phyloP scores from a whole-genome alignment of 2,113 vertebrate species.

The Lepisosteus osseus region DNA sequence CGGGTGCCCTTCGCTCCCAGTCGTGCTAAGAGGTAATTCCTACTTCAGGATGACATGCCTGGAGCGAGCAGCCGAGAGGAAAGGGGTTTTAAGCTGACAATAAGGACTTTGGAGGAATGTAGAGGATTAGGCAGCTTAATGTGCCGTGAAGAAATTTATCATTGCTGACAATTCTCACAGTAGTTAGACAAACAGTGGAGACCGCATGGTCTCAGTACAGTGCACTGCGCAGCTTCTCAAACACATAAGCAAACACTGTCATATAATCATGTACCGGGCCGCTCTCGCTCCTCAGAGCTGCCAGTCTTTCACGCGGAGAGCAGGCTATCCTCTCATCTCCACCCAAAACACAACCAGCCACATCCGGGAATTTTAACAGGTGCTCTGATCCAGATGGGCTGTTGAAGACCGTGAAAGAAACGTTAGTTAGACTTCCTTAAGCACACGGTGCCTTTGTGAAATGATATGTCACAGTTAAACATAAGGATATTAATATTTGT shows the following conservation, averaged over 20 bases:
- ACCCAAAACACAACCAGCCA: no score
- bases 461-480: not conserved
- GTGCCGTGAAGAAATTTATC: slow-evolving; percentile 64
- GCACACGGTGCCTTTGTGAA: no score
- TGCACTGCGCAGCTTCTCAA: slow-evolving; percentile 40
- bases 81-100: slow-evolving; percentile 25
- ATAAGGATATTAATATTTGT: not conserved
- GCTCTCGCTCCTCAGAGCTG: not conserved
- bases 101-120: slow-evolving; percentile 51
- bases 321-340: not conserved
- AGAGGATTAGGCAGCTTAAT: slow-evolving; percentile 63
- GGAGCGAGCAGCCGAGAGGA: slow-evolving; percentile 1
- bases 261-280: not conserved
- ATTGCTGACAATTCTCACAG: slow-evolving; percentile 68
- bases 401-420: no score
- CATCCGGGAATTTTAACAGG: no score
- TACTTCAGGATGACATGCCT: not conserved
- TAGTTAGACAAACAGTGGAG: slow-evolving; percentile 69
- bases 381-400: no score
- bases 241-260: slow-evolving; percentile 55
- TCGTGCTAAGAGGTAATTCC: not conserved
- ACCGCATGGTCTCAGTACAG: slow-evolving; percentile 52
- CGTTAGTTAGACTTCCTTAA: no score
- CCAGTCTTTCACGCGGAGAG: not conserved
- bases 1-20: not conserved